These are phyloP conservation scores for Drosophila helvetica DNA, from an alignment of 2,888 invertebrate genomes.

Conservation along the genomic window DNA sequence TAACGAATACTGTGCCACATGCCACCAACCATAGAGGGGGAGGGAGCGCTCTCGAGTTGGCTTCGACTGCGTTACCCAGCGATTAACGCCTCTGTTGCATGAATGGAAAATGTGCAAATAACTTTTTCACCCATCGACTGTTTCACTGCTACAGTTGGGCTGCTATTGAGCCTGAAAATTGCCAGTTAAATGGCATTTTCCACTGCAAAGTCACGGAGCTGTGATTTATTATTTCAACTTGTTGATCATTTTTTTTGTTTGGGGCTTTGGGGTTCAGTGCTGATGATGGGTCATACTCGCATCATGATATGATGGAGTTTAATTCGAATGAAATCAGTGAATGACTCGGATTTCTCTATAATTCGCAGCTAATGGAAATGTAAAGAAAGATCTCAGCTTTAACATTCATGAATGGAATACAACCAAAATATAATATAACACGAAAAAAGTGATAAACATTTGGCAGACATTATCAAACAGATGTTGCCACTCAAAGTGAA, in stretches of 20 bases:
- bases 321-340: neutral
- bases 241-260: constrained; percentile 12
- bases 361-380: too few relatives aligned
- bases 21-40: constrained; percentile 3
- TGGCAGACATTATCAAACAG: constrained; percentile 45
- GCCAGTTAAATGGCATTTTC: constrained; percentile 32
- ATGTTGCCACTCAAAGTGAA: constrained; percentile 32
- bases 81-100: constrained; percentile 29
- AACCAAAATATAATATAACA: constrained; percentile 22
- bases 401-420: constrained; percentile 41
- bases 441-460: constrained; percentile 42
- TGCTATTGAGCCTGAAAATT: constrained; percentile 37
- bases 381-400: constrained; percentile 30
- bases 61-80: neutral
- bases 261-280: neutral
- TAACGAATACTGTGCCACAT: constrained; percentile 35
- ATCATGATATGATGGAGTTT: neutral
- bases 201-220: constrained; percentile 26
- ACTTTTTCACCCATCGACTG: constrained; percentile 18
- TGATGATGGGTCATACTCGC: neutral
- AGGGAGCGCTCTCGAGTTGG: too few relatives aligned
- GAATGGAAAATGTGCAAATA: constrained; percentile 13
- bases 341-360: neutral
- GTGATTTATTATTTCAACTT: constrained; percentile 40
- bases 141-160: neutral